phyloP scores from a whole-genome alignment of 2,797 vertebrate genomes.

The Amniataba percoides region DNA sequence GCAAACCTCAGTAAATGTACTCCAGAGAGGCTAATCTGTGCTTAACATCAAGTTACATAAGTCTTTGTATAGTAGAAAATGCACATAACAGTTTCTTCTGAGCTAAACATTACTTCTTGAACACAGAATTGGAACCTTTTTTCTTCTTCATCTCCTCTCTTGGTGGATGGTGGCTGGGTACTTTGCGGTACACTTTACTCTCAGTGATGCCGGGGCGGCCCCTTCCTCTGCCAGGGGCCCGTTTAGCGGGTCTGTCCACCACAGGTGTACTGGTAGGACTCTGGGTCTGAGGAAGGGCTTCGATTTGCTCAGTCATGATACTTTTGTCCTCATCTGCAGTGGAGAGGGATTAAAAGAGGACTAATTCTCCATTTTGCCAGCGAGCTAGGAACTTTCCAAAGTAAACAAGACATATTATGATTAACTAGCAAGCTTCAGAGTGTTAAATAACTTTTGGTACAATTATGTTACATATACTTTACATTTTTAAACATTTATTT shows the following conservation, averaged over 20 bases:
- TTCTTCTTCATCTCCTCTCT: conserved; percentile 96
- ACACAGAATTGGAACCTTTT: conserved; percentile 90
- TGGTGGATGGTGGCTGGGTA: conserved; percentile 89
- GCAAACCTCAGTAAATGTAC: conserved; percentile 32
- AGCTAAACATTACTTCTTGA: conserved; percentile 21
- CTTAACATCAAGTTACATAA: conserved; percentile 20
- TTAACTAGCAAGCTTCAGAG: conserved; percentile 18
- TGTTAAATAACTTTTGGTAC: conserved; percentile 21
- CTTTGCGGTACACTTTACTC: conserved; percentile 92
- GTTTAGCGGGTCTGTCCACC: conserved; percentile 92
- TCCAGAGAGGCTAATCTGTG: conserved; percentile 3
- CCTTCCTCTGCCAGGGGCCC: conserved; percentile 90
- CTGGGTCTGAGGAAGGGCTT: conserved; percentile 85
- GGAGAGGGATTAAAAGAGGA: conserved; percentile 73
- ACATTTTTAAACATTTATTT: conserved; percentile 25
- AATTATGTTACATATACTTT: background rate
- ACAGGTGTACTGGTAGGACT: conserved; percentile 86
- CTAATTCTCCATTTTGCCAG: conserved; percentile 55
- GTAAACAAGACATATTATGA: conserved; percentile 30
- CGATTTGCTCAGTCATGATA: conserved; percentile 93
- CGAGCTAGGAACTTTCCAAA: conserved; percentile 15
- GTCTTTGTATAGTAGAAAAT: too few relatives aligned
- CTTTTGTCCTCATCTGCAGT: conserved; percentile 96
- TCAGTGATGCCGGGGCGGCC: conserved; percentile 90
- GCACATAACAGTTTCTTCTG: conserved; percentile 1